Base-by-base conservation (phyloP, 2,888 invertebrate species). In the Onthophagus sagittarius region DNA sequence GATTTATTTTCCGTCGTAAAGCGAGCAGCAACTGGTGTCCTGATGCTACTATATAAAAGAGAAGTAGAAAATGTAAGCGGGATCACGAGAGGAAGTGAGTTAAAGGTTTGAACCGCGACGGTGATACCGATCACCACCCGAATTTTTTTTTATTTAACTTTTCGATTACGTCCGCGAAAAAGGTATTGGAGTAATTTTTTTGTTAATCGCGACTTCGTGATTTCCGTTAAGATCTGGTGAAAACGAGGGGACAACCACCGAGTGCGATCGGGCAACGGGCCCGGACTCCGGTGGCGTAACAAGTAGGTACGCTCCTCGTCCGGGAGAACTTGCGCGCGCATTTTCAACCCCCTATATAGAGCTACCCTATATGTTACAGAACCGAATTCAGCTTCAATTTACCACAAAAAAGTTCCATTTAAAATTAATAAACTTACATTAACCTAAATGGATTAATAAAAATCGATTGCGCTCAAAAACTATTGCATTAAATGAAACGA, bases 201-300 rank as follows among this genome's bases (percentile, higher is more conserved):
- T 64, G n/a, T 64, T 6, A 9, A 23, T n/a, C 15, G 23, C 39
- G 39, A 1, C 39, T 53, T 15, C 23, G 31, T 15, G 0, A 23
- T 13, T n/a, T n/a, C 67, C 67, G 67, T 67, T 14, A 31, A n/a
- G 23, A n/a, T 15, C n/a, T 23, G 23, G 23, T 23, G 31, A 15
- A 23, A 23, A 31, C 32, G 15, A n/a, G 67, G 67, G 67, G 31
- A 13, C 13, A 15, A 67, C 67, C 67, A 67, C n/a, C 31, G 67
- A 79, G 80, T 79, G 78, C 77, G 79, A 80, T 80, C 79, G 79
- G 80, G 81, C 81, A 80, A 80, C 82, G 82, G 39, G 82, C 83
- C 83, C 82, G 83, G 83, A 83, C 84, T 83, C 83, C 83, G 82
- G 83, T 83, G 82, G 83, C 82, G 84, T 83, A 84, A 84, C 84